Conservation (phyloP, 2,113 vertebrate species). For the Crotalus horridus region DNA sequence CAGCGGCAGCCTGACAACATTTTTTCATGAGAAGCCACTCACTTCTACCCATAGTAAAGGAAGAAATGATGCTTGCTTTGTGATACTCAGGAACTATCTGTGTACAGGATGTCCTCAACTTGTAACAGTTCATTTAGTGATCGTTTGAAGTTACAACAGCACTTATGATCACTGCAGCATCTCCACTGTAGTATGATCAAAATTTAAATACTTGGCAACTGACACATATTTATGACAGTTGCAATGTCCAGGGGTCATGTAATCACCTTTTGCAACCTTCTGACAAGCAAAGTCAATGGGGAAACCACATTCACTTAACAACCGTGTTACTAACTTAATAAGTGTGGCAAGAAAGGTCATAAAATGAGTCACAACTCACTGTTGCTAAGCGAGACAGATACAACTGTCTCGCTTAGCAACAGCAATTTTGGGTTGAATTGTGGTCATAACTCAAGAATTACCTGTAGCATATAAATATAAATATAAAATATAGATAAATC, state of each 20-base stretch:
- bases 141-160: not conserved
- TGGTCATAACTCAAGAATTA: not conserved
- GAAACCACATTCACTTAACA: not conserved
- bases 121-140: not conserved
- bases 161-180: not conserved
- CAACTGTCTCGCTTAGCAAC: not conserved
- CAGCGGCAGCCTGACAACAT: conserved; percentile 12
- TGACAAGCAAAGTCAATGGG: not conserved
- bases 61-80: not conserved
- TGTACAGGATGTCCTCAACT: not conserved
- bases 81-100: not conserved
- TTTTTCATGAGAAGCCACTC: not conserved
- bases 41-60: not conserved
- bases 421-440: not conserved
- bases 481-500: not conserved
- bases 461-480: not conserved
- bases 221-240: not conserved
- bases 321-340: not conserved
- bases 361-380: not conserved
- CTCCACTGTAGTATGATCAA: not conserved
- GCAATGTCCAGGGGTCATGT: not conserved
- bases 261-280: not conserved
- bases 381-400: too few species aligned
- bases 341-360: not conserved
- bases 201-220: not conserved